A percentile compares a stretch with the other conserved stretches of the same genome.
Evolutionary conservation across 2,113 vertebrate species (phyloP).

Genomic region (Sinocyclocheilus anshuiensis): DNA sequence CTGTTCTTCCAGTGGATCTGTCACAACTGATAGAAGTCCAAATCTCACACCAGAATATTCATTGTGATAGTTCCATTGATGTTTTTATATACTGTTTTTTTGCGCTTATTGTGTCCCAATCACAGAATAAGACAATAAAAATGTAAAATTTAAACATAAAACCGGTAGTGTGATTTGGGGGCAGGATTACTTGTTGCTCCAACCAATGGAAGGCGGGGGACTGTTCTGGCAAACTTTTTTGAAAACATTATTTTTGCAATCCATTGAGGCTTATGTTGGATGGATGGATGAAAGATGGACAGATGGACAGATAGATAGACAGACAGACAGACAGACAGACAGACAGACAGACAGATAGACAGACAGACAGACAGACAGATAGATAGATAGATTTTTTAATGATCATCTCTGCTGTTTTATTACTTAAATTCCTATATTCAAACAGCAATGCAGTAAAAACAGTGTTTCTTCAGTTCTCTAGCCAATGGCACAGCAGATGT

Average conservation of each 20-base stretch:
- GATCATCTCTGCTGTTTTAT: neutral
- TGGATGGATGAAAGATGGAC: neutral
- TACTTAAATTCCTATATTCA: neutral
- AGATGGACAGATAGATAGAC: neutral
- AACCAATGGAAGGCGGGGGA: too few relatives aligned
- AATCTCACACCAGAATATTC: neutral
- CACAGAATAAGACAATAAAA: neutral
- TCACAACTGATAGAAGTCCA: neutral
- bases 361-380: too few relatives aligned
- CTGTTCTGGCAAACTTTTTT: too few relatives aligned
- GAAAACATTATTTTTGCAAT: too few relatives aligned
- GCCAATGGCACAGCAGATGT: neutral
- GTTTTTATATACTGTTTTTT: too few relatives aligned
- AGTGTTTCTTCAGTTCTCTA: neutral
- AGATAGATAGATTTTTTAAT: too few relatives aligned
- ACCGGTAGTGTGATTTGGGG: neutral
- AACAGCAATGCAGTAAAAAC: neutral
- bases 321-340: neutral
- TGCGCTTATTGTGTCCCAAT: too few relatives aligned
- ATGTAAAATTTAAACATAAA: neutral
- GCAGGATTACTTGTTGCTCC: too few relatives aligned
- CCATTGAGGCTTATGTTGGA: neutral
- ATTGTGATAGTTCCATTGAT: neutral
- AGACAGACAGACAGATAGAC: too few relatives aligned
- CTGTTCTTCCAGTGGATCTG: neutral